Evolutionary conservation across 2,888 invertebrate genomes (phyloP), one percentile per base, ranked within the genome.

Genomic region (Polia nebulosa): DNA sequence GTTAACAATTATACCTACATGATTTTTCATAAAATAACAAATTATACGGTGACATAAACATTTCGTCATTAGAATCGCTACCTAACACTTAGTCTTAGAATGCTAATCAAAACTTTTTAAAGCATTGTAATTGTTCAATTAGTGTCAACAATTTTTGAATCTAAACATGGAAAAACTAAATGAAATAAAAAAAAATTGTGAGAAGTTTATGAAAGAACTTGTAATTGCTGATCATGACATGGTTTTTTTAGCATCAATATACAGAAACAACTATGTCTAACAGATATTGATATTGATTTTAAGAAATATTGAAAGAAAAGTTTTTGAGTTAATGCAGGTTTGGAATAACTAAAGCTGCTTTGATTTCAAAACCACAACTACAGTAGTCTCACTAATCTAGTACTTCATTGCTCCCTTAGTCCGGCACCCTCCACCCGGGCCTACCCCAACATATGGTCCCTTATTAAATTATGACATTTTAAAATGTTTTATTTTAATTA

Each of bases 221-320:
- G 15, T 58, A 36, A 36, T 69, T 59, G 13, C 22, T 52, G 69
- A 51, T 69, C 58, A 69, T 52, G 44, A 58, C 44, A 58, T 44
- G n/a, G 6, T 36, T 58, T 36, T 36, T 39, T 22, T 22, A 29
- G 27, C 15, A 41, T 56, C 29, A 34, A 5, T 32, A 15, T n/a
- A 32, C 11, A 53, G 32, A 17, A 39, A 41, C 41, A 49, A 55
- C n/a, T 34, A 1, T 52, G 13, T n/a, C 29, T 15, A 44, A 25
- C 15, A 0, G 51, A 52, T 11, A 52, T 32, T 57, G 0, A 45
- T 27, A 66, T 53, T 45, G 17, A 20, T 17, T 22, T n/a, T 29
- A 22, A 0, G 6, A 29, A 66, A 36, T 25, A 9, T 11, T 7
- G 1, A 13, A 17, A 20, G 0, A 3, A 45, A 25, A 22, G 15